Percentiles rank a stretch among this genome's conserved stretches.
phyloP scores from a whole-genome alignment of 2,797 vertebrate genomes.

The Sarcoramphus papa region DNA sequence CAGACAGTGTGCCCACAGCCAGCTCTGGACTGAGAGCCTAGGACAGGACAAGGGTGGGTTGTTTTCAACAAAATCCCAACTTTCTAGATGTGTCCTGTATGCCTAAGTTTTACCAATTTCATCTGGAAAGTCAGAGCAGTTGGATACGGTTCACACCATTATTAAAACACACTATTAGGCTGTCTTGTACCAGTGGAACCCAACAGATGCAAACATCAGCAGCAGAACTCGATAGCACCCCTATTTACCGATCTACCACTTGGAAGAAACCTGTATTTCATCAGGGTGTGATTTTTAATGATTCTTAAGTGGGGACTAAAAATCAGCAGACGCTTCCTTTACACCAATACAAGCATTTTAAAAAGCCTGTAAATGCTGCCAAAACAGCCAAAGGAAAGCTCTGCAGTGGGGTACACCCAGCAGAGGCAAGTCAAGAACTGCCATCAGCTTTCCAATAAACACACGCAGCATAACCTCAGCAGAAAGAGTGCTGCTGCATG shows the following conservation, averaged over 20 bases:
- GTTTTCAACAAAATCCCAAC: background rate
- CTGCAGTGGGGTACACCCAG: background rate
- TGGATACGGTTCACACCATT: background rate
- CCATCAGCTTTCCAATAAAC: background rate
- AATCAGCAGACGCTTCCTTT: background rate
- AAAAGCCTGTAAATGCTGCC: background rate
- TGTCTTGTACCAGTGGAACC: background rate
- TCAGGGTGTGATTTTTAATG: background rate
- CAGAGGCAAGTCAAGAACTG: background rate
- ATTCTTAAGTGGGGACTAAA: background rate
- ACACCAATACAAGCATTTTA: background rate
- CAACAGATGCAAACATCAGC: background rate
- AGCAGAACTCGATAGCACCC: background rate
- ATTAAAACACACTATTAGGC: background rate
- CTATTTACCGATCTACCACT: background rate
- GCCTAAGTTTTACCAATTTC: background rate
- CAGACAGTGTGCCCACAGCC: background rate
- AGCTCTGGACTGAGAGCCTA: background rate
- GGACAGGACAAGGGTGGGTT: background rate
- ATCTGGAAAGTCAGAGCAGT: background rate
- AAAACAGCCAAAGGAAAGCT: background rate
- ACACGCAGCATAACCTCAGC: background rate
- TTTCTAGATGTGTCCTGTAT: background rate
- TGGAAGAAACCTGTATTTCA: background rate
- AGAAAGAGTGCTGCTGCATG: background rate